These are phyloP conservation scores for Bovichtus variegatus DNA, from an alignment of 2,797 vertebrate genomes.

Conservation along the genomic window DNA sequence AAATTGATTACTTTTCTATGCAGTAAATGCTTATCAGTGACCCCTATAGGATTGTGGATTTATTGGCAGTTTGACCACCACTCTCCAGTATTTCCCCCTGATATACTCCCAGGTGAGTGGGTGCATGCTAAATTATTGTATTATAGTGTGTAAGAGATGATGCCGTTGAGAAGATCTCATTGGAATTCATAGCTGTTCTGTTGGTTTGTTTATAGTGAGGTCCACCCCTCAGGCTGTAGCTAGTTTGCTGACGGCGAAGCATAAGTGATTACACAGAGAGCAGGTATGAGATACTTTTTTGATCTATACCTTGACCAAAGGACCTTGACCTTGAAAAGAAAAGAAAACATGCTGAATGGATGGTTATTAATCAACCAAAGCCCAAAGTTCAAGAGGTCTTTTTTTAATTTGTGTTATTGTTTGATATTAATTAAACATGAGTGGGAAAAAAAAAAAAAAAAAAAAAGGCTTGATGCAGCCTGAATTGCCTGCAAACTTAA, in stretches of 20 bases:
- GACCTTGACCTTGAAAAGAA: conserved; percentile 46
- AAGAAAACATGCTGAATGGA: conserved; percentile 36
- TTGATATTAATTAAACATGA: conserved; percentile 25
- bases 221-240: conserved; percentile 55
- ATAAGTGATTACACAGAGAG: conserved; percentile 54
- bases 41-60: conserved; percentile 43
- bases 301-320: conserved; percentile 58
- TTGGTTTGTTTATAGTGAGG: conserved; percentile 63
- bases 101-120: conserved; percentile 18
- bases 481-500: neutral
- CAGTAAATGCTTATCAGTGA: conserved; percentile 46
- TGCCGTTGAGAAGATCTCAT: conserved; percentile 40
- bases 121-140: conserved; percentile 29
- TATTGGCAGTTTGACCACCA: neutral
- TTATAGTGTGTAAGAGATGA: conserved; percentile 25
- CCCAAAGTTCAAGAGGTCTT: conserved; percentile 14
- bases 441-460: too few relatives aligned
- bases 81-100: conserved; percentile 4
- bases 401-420: conserved; percentile 20
- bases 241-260: conserved; percentile 65
- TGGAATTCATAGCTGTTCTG: conserved; percentile 53
- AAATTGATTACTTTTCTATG: conserved; percentile 42
- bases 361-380: conserved; percentile 49
- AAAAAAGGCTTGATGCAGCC: neutral
- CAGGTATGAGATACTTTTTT: conserved; percentile 52